Base-by-base conservation (phyloP, 2,797 vertebrate species). In the Amphiprion clarkii region DNA sequence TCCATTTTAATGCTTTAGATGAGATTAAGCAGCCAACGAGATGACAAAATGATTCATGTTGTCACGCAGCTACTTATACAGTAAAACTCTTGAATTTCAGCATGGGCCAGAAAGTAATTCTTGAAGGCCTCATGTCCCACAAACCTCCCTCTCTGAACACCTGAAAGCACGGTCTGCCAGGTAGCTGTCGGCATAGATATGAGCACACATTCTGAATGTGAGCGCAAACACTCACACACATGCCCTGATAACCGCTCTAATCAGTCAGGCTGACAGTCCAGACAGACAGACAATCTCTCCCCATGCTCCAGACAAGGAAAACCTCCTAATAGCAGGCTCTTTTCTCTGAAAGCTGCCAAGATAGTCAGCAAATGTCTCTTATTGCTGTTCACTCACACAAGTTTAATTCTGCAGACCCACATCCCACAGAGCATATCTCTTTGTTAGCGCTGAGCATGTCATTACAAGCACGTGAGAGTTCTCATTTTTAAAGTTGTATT, bases 191-290 rank as follows among this genome's bases (percentile, higher is more conserved):
- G 72, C 74, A 31, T 39, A 46, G 29, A 74, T 55, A 33, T 36
- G 39, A 67, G 71, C 70, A 25, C 67, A 53, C 48, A 64, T 56
- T 61, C 2, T 54, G 66, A 56, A 60, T 29, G 3, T 67, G 60
- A 10, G 52, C n/a, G 42, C 78, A 52, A 72, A 57, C 62, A 60
- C 74, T 62, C 39, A 52, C 52, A 48, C 31, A 71, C 62, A 66
- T 0, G 9, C 14, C 5, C 44, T 70, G 72, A 88, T 90, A 89
- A 83, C 66, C 4, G 25, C 81, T 74, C 82, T 85, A 86, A 90
- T 91, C 86, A 74, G 86, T 92, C 88, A 92, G 82, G 19, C 72
- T 89, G 87, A 87, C 84, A 84, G 82, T 74, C 87, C 84, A 90
- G 89, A 88, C 90, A 86, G 84, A 87, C 85, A 79, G 81, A 89